Percentiles rank a stretch among this genome's conserved stretches.
Conservation (phyloP, 2,888 invertebrate genomes). For the Endomychus coccineus region DNA sequence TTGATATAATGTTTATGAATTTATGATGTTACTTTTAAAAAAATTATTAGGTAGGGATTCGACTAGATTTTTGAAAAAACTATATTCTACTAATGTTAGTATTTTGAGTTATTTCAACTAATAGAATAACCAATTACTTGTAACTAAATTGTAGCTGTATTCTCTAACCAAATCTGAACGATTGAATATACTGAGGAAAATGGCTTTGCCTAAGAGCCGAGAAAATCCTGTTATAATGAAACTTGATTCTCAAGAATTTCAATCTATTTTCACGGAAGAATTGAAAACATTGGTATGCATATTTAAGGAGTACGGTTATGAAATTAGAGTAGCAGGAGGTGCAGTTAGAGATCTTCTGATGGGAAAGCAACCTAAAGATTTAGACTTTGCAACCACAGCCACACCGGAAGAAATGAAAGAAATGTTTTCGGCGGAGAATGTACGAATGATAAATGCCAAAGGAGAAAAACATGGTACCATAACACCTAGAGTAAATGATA, state of each 20-base stretch:
- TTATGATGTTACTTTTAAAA: too few relatives aligned
- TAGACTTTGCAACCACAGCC: constrained; percentile 97
- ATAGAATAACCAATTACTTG: too few relatives aligned
- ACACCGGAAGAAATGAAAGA: constrained; percentile 94
- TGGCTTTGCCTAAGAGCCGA: constrained; percentile 42
- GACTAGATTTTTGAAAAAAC: too few relatives aligned
- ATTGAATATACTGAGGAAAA: constrained; percentile 24
- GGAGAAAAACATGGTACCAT: constrained; percentile 96
- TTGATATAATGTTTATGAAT: too few relatives aligned
- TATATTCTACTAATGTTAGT: too few relatives aligned
- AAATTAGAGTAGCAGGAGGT: constrained; percentile 92
- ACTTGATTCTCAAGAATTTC: constrained; percentile 66
- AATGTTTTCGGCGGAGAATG: constrained; percentile 75
- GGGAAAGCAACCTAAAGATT: constrained; percentile 73
- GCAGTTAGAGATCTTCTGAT: constrained; percentile 87
- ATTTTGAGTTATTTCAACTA: too few relatives aligned
- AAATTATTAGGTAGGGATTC: too few relatives aligned
- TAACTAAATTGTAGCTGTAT: constrained; percentile 7
- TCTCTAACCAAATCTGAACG: constrained; percentile 5
- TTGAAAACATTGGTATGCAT: constrained; percentile 60
- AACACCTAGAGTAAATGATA: constrained; percentile 89
- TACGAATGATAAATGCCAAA: constrained; percentile 87
- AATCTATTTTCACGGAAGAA: constrained; percentile 75
- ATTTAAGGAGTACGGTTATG: constrained; percentile 74
- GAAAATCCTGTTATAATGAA: constrained; percentile 62